phyloP scores from a whole-genome alignment of 2,113 vertebrate species.

The Oncorhynchus gorbuscha region DNA sequence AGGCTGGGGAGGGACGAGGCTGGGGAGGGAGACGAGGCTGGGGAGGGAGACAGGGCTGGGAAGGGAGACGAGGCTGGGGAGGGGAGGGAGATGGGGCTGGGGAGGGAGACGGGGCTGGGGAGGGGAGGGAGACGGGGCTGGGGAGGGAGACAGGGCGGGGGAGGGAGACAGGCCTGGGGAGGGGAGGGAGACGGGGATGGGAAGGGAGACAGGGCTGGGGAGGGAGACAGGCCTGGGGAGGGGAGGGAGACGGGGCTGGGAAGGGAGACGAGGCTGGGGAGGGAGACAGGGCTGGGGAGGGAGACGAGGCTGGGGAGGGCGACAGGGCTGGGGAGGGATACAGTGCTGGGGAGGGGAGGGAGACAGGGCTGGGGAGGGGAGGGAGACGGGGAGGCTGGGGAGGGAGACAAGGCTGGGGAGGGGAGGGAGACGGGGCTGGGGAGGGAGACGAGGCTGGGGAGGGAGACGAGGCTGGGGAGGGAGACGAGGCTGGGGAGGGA shows the following conservation, averaged over 20 bases:
- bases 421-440: not conserved
- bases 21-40: too few species aligned
- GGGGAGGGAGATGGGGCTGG: too few species aligned
- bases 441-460: not conserved
- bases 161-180: not conserved
- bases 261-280: not conserved
- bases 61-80: too few species aligned
- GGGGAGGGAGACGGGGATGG: not conserved
- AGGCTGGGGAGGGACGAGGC: too few species aligned
- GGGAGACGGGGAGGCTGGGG: too few species aligned
- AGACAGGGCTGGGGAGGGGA: not conserved
- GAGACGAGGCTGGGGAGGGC: slow-evolving; percentile 2
- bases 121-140: not conserved
- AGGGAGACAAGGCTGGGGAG: not conserved
- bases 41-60: too few species aligned
- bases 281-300: not conserved
- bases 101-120: too few species aligned
- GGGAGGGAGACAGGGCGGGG: not conserved
- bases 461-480: not conserved
- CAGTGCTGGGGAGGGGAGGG: not conserved
- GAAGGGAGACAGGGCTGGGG: not conserved
- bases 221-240: not conserved
- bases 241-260: not conserved
- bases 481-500: slow-evolving; percentile 9
- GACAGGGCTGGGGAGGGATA: not conserved